A percentile compares a stretch with the other conserved stretches of the same genome.
These are phyloP conservation scores for Polietes domitor DNA, from an alignment of 2,888 invertebrate species.

Conservation along the genomic window DNA sequence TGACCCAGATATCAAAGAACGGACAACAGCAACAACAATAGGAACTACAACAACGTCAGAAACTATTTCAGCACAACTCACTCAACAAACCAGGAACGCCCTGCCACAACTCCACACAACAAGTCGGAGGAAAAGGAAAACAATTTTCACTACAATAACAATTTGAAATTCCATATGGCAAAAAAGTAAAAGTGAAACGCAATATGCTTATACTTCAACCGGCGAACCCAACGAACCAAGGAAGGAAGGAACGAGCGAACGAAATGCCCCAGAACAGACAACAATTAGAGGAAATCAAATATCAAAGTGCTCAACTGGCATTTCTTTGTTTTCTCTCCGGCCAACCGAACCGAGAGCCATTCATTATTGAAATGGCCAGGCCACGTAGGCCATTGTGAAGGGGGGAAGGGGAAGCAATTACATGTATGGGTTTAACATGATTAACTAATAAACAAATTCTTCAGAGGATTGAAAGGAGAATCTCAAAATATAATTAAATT, in stretches of 20 bases:
- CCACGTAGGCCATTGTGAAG: conserved; percentile 1
- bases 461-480: conserved; percentile 21
- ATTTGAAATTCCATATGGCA: conserved; percentile 67
- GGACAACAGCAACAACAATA: conserved; percentile 50
- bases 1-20: conserved; percentile 60
- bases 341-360: neutral
- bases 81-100: conserved; percentile 28
- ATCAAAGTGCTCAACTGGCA: conserved; percentile 73
- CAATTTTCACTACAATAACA: conserved; percentile 52
- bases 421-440: conserved; percentile 34
- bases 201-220: conserved; percentile 76
- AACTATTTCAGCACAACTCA: conserved; percentile 26
- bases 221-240: too few relatives aligned
- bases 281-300: conserved; percentile 74
- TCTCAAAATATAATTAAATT: conserved; percentile 59
- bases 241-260: neutral
- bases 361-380: conserved; percentile 1
- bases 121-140: conserved; percentile 30
- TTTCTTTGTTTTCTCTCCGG: conserved; percentile 60
- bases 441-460: conserved; percentile 64
- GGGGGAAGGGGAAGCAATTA: neutral
- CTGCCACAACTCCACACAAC: neutral
- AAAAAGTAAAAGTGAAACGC: conserved; percentile 78
- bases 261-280: conserved; percentile 31
- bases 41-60: conserved; percentile 1